phyloP scores from a whole-genome alignment of 2,797 vertebrate genomes.

The Micropoecilia bifurca region DNA sequence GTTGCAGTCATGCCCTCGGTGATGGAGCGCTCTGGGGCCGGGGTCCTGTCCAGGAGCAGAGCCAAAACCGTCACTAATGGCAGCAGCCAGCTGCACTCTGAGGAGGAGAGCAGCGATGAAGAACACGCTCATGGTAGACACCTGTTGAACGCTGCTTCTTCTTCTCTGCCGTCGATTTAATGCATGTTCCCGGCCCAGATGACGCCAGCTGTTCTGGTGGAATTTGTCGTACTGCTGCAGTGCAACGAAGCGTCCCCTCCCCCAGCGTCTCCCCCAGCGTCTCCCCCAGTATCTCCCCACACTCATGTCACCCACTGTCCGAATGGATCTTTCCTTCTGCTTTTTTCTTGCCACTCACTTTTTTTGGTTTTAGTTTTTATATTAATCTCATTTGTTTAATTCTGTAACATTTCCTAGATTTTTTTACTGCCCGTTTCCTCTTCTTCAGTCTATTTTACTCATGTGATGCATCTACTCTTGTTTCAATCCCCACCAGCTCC shows the following conservation, averaged over 20 bases:
- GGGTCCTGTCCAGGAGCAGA: conserved; percentile 91
- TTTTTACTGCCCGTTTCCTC: not conserved
- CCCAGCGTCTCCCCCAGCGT: conserved; percentile 36
- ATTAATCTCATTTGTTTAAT: conserved; percentile 21
- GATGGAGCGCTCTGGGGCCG: conserved; percentile 91
- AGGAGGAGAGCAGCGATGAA: conserved; percentile 94
- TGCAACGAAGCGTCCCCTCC: conserved; percentile 23
- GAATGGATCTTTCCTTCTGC: conserved; percentile 35
- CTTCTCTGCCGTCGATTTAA: not conserved
- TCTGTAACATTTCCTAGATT: conserved; percentile 1
- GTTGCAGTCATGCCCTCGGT: conserved; percentile 88
- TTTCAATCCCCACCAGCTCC: conserved; percentile 50
- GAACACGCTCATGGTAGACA: conserved; percentile 88
- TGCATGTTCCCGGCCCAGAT: not conserved
- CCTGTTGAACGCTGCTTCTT: not conserved
- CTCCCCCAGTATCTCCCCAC: conserved; percentile 42
- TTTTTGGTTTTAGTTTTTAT: conserved; percentile 13
- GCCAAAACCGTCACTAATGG: conserved; percentile 89
- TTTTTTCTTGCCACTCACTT: conserved; percentile 27
- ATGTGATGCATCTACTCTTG: conserved; percentile 45
- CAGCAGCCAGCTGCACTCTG: conserved; percentile 86
- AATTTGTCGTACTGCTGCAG: conserved; percentile 45
- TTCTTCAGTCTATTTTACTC: conserved; percentile 19
- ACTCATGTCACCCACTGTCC: conserved; percentile 51
- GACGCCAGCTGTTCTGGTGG: conserved; percentile 16